Conservation (phyloP, 2,797 vertebrate species). For the Pseudomugil tenellus region DNA sequence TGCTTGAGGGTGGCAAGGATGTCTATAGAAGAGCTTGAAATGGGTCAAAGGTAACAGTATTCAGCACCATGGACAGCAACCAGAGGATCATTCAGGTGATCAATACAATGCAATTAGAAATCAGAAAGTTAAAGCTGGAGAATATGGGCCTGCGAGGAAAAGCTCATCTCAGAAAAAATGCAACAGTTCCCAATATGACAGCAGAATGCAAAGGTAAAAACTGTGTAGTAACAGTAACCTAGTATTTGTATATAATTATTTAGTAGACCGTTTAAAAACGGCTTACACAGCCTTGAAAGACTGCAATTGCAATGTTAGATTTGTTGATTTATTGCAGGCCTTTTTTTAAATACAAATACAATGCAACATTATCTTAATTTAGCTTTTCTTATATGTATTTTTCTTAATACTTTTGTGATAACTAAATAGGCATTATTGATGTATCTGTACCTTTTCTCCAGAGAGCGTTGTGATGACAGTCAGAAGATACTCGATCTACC, state of each 20-base stretch:
- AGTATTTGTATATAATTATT: background rate
- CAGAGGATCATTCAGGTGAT: conserved; percentile 78
- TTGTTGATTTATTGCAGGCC: background rate
- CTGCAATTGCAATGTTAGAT: background rate
- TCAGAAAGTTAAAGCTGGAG: conserved; percentile 83
- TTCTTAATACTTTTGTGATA: background rate
- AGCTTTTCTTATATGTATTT: background rate
- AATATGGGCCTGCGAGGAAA: conserved; percentile 80
- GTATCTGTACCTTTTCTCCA: conserved; percentile 43
- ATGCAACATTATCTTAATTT: background rate
- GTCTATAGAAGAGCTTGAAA: background rate
- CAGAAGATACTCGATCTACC: conserved; percentile 82
- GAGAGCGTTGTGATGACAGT: conserved; percentile 88
- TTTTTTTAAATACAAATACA: background rate
- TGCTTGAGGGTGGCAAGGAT: background rate
- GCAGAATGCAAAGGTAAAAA: conserved; percentile 70
- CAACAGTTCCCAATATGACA: conserved; percentile 41
- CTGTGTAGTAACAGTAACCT: background rate
- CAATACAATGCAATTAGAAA: conserved; percentile 81
- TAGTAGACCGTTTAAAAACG: background rate
- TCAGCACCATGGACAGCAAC: conserved; percentile 78
- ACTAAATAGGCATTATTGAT: conserved; percentile 20
- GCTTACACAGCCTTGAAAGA: background rate
- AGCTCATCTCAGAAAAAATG: conserved; percentile 60
- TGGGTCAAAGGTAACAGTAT: conserved; percentile 5